Percentiles rank a stretch among this genome's conserved stretches.
phyloP scores from a whole-genome alignment of 2,797 vertebrate species.

The Sebastes oblongus region DNA sequence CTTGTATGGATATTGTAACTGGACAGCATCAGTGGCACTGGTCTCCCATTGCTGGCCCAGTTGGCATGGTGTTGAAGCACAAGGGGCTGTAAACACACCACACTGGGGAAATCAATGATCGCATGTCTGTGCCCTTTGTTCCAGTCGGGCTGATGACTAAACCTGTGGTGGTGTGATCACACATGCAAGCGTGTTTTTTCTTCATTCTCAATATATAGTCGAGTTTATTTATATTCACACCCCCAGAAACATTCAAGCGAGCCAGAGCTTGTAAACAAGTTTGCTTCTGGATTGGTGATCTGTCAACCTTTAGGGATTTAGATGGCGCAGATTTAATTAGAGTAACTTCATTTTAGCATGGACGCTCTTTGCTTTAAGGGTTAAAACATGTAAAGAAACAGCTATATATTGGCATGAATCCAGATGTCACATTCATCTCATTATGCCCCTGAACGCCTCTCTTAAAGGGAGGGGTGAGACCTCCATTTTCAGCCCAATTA shows the following conservation, averaged over 20 bases:
- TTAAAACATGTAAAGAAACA: slow-evolving; percentile 4
- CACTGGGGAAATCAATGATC: slow-evolving; percentile 55
- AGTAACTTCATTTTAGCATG: slow-evolving; percentile 58
- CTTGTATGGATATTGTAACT: neutral
- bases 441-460: slow-evolving; percentile 3
- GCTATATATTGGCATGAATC: neutral
- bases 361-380: slow-evolving; percentile 21
- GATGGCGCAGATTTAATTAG: slow-evolving; percentile 41
- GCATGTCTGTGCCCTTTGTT: slow-evolving; percentile 43
- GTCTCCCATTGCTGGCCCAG: slow-evolving; percentile 27
- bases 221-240: slow-evolving; percentile 37
- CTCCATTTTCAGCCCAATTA: neutral
- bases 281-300: slow-evolving; percentile 25
- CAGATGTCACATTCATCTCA: slow-evolving; percentile 35
- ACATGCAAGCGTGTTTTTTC: slow-evolving; percentile 21
- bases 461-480: neutral
- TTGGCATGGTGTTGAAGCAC: slow-evolving; percentile 48
- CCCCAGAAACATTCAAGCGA: neutral
- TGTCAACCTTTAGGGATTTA: slow-evolving; percentile 33
- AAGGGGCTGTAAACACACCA: slow-evolving; percentile 34
- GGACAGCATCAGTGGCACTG: neutral
- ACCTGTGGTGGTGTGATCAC: slow-evolving; percentile 55
- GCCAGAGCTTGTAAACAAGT: neutral
- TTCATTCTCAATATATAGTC: slow-evolving; percentile 24
- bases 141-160: slow-evolving; percentile 35